Percentiles rank a stretch among this genome's conserved stretches.
These are phyloP conservation scores for Atta texana DNA, from an alignment of 1,140 invertebrate genomes.

Conservation along the genomic window DNA sequence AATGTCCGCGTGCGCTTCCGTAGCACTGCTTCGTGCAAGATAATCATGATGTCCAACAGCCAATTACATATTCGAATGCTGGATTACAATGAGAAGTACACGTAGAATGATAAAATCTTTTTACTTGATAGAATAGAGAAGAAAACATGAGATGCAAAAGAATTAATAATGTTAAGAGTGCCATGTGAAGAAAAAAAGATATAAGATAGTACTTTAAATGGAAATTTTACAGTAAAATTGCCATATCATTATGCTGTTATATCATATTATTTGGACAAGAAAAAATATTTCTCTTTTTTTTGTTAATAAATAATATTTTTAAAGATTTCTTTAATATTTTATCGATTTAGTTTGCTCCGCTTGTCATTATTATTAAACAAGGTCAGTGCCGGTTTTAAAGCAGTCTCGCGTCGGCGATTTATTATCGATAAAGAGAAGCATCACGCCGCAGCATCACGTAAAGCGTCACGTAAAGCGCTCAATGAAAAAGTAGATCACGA, in stretches of 20 bases:
- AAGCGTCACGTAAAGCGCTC: constrained; percentile 55
- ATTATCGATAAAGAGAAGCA: constrained; percentile 36
- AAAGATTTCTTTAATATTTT: not conserved
- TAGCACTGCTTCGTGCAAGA: constrained; percentile 16
- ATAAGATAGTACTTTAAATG: not conserved
- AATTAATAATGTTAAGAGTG: not conserved
- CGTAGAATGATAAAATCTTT: constrained; percentile 32
- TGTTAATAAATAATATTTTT: not conserved
- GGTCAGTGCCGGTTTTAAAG: not conserved
- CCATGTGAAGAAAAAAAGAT: not conserved
- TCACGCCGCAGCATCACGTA: constrained; percentile 29
- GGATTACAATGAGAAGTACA: constrained; percentile 3
- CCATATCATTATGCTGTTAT: not conserved
- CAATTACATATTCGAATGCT: constrained; percentile 44
- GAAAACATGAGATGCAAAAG: not conserved
- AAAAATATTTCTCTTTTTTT: not conserved
- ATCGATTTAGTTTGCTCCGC: not conserved
- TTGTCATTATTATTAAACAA: not conserved
- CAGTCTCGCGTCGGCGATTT: constrained; percentile 38
- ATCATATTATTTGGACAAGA: not conserved
- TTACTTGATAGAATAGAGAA: not conserved
- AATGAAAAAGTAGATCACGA: constrained; percentile 64
- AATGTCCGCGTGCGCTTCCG: constrained; percentile 20
- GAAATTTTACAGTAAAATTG: not conserved
- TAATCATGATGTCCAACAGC: constrained; percentile 51